These are phyloP conservation scores for Isaurus tuberculatus DNA, from an alignment of 92 coral and sea anemone species.

Conservation along the genomic window DNA sequence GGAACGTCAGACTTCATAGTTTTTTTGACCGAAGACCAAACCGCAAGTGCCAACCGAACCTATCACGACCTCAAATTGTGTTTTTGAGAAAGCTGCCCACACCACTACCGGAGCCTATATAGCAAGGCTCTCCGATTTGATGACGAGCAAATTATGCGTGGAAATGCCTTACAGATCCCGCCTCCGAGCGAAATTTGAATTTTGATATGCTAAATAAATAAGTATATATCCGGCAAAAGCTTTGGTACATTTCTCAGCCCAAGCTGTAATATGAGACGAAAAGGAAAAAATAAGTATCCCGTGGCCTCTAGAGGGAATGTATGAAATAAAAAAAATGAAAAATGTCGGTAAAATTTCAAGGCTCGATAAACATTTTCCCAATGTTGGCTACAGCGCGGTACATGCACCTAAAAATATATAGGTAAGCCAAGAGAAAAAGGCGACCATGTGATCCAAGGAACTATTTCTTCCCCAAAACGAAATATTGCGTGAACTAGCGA, in stretches of 20 bases:
- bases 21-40: not conserved
- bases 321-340: not conserved
- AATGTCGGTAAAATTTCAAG: not conserved
- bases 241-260: slow-evolving; percentile 16
- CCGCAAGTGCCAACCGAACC: slow-evolving; percentile 19
- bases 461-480: not conserved
- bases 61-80: not conserved
- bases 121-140: not conserved
- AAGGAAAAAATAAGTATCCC: not conserved
- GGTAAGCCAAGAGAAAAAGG: not conserved
- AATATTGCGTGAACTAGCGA: slow-evolving; percentile 36
- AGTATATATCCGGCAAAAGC: slow-evolving; percentile 38
- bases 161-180: slow-evolving; percentile 11
- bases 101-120: slow-evolving; percentile 21
- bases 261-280: slow-evolving; percentile 43
- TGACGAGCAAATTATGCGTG: slow-evolving; percentile 39
- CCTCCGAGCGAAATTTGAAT: slow-evolving; percentile 53
- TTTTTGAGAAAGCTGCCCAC: not conserved
- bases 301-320: not conserved
- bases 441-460: slow-evolving; percentile 18
- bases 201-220: slow-evolving; percentile 35
- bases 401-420: not conserved
- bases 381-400: not conserved
- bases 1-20: not conserved
- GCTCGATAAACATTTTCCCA: not conserved